Evolutionary conservation across 2,888 invertebrate genomes (phyloP), one percentile per base, ranked within the genome.

Genomic region (Amphipyra tragopoginis): DNA sequence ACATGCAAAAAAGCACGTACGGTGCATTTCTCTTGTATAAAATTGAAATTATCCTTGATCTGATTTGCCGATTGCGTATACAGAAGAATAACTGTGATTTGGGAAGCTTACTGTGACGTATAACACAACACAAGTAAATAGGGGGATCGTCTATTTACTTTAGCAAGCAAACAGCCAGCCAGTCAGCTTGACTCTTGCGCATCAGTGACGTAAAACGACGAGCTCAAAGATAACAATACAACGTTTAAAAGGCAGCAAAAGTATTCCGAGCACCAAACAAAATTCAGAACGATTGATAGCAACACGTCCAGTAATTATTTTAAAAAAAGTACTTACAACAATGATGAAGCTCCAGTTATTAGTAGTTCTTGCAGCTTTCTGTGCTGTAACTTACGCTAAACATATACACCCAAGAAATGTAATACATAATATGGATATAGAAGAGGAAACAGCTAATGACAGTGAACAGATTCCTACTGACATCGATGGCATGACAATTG

Each of bases 371-470:
- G 29, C 54, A 70, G 29, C 39, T 79, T 7, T 77, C 63, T 40
- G 72, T 39, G 71, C 75, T 11, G 52, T 85, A 33, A 73, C 61
- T 2, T 68, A 80, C 43, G 80, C 85, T 5, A 88, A 85, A 61
- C 89, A 92, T 63, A 55, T 89, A 3, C 89, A 90, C 49, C 90
- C 87, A 1, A 79, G 75, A 50, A 78, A 72, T 48, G 61, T 75
- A 2, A 58, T 80, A 7, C 66, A 70, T 5, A 40, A 56, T 29
- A 29, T 29, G 29, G 29, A 29, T 29, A 7, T 29, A 13, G 75
- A 67, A 47, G 77, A 76, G n/a, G 72, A 75, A 8, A 9, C 49
- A 11, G 56, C 38, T n/a, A 67, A 47, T 9, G 64, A 50, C 14
- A 71, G 73, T 36, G 59, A 68, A 0, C 49, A 69, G 0, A 66